A percentile compares a stretch with the other conserved stretches of the same genome.
Conservation (phyloP, 2,113 vertebrate species). For the Acanthochromis polyacanthus region DNA sequence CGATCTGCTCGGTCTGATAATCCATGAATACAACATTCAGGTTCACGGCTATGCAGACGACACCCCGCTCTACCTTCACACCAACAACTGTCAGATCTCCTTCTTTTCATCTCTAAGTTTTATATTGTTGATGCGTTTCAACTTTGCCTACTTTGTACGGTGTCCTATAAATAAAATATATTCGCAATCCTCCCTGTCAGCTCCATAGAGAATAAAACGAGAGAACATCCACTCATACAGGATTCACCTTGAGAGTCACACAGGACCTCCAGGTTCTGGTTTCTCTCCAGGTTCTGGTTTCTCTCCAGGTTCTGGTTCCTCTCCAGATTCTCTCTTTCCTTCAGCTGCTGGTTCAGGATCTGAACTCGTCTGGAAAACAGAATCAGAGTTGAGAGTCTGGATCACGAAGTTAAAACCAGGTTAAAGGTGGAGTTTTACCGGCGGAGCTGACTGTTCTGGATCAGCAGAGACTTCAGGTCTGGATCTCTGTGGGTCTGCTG, state of each 20-base stretch:
- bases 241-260: slow-evolving; percentile 86
- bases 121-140: no score
- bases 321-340: slow-evolving; percentile 82
- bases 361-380: slow-evolving; percentile 82
- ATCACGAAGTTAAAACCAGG: no score
- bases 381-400: background rate
- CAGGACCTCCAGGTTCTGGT: slow-evolving; percentile 66
- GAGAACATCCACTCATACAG: background rate
- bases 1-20: no score
- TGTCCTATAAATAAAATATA: no score
- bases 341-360: slow-evolving; percentile 88
- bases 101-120: no score
- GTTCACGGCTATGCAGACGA: no score
- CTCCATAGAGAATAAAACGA: no score
- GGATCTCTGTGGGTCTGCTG: slow-evolving; percentile 87
- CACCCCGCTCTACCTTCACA: no score
- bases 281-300: slow-evolving; percentile 79
- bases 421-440: slow-evolving; percentile 79
- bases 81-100: no score
- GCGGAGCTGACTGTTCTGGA: slow-evolving; percentile 88
- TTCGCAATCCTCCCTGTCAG: no score
- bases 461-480: slow-evolving; percentile 85
- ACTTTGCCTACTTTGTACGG: no score
- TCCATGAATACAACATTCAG: no score
- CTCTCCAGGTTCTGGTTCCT: slow-evolving; percentile 88